Evolutionary conservation across 2,888 invertebrate genomes (phyloP).

Genomic region (Aspidapion aeneum): DNA sequence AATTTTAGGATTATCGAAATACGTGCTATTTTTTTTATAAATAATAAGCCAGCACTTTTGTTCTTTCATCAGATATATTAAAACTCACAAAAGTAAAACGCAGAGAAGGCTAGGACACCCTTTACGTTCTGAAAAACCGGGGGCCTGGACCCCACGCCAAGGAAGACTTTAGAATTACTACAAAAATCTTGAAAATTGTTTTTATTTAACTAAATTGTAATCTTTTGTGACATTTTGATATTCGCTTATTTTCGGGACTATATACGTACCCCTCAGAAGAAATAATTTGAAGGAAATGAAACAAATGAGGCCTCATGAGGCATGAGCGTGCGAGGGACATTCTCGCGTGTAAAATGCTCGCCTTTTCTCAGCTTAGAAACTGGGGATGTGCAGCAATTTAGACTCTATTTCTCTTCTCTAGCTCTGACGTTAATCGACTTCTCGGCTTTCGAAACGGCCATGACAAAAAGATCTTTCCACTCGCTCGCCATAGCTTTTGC

Average conservation of each 20-base stretch:
- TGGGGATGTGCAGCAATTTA: slow-evolving; percentile 48
- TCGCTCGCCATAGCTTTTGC: slow-evolving; percentile 6
- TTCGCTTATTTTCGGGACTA: slow-evolving; percentile 28
- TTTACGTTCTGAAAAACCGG: too few relatives aligned
- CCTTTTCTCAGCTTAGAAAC: slow-evolving; percentile 44
- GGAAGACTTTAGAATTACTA: too few relatives aligned
- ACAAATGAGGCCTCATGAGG: slow-evolving; percentile 37
- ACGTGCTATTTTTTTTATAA: too few relatives aligned
- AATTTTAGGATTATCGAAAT: too few relatives aligned
- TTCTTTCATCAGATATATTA: too few relatives aligned
- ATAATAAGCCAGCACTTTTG: too few relatives aligned
- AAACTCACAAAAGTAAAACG: too few relatives aligned
- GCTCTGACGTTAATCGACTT: slow-evolving; percentile 49
- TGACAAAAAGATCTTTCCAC: slow-evolving; percentile 21
- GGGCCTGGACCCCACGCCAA: too few relatives aligned
- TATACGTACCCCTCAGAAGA: slow-evolving; percentile 27
- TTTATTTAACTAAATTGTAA: too few relatives aligned
- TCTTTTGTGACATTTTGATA: too few relatives aligned
- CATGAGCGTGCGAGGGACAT: slow-evolving; percentile 22
- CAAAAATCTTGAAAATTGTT: too few relatives aligned
- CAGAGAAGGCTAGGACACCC: too few relatives aligned
- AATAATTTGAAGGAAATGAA: slow-evolving; percentile 41
- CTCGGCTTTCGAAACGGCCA: slow-evolving; percentile 34
- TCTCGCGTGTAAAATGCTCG: slow-evolving; percentile 42
- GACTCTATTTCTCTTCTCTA: slow-evolving; percentile 48